phyloP scores from a whole-genome alignment of 1,140 invertebrate genomes.

The Melanaphis sacchari region DNA sequence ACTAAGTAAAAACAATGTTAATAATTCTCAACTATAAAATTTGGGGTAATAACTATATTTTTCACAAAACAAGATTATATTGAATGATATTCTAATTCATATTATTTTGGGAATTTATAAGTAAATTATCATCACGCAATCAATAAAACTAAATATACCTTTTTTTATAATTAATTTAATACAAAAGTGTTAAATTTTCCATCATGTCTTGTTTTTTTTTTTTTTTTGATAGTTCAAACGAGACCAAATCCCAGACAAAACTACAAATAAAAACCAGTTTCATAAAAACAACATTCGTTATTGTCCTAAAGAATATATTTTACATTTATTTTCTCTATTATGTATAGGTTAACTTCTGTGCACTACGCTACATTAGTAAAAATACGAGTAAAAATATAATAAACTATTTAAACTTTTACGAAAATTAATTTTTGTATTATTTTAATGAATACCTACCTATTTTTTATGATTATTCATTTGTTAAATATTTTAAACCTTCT shows the following conservation, averaged over 20 bases:
- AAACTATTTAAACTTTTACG: neutral
- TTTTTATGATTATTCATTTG: neutral
- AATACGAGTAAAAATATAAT: neutral
- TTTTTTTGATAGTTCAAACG: neutral
- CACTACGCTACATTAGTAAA: neutral
- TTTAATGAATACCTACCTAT: neutral
- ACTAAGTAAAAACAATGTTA: neutral
- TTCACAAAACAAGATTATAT: too few species aligned
- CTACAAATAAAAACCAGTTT: constrained; percentile 34
- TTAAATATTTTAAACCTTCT: neutral
- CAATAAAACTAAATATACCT: neutral
- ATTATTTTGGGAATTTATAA: neutral
- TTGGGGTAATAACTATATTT: neutral
- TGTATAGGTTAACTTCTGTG: neutral
- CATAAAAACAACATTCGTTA: constrained; percentile 31
- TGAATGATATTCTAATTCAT: neutral
- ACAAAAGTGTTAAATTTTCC: neutral
- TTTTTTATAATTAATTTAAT: neutral
- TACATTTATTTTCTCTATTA: neutral
- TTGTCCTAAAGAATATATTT: constrained; percentile 13
- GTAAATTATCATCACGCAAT: neutral
- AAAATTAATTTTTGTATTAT: neutral
- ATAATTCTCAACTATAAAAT: neutral
- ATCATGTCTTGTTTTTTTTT: neutral
- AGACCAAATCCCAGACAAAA: neutral